Evolutionary conservation across 2,797 vertebrate genomes (phyloP).

Genomic region (Neoniphon sammara): DNA sequence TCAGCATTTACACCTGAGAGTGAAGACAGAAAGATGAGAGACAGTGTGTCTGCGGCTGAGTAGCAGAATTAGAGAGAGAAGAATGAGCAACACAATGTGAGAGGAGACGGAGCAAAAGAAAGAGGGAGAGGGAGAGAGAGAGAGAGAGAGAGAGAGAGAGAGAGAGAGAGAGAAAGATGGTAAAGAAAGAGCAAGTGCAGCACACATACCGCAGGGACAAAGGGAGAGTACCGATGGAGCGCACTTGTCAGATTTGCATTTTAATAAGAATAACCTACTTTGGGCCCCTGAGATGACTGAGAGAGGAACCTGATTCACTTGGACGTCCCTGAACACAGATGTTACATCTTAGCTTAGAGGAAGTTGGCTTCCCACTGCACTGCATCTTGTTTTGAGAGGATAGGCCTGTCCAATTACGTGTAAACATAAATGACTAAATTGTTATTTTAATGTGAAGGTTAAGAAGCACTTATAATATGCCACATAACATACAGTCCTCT

Average conservation of each 20-base stretch:
- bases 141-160: conserved; percentile 15
- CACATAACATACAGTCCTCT: conserved; percentile 14
- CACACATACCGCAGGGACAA: conserved; percentile 52
- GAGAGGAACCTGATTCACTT: conserved; percentile 55
- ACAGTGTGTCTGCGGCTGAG: conserved; percentile 18
- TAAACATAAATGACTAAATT: conserved; percentile 29
- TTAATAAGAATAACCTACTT: conserved; percentile 75
- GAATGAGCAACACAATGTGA: conserved; percentile 28
- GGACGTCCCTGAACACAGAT: conserved; percentile 47
- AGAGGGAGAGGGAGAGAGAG: conserved; percentile 16
- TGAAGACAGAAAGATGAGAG: conserved; percentile 59
- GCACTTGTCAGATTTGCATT: conserved; percentile 75
- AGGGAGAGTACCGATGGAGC: conserved; percentile 53
- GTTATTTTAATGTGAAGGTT: conserved; percentile 42
- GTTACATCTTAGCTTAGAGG: conserved; percentile 21
- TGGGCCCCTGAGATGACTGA: conserved; percentile 55
- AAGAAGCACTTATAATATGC: conserved; percentile 14
- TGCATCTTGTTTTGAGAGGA: conserved; percentile 26
- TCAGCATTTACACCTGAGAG: conserved; percentile 77
- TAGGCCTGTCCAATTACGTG: conserved; percentile 44
- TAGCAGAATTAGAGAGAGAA: conserved; percentile 46
- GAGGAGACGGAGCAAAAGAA: background rate
- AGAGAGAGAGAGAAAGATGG: conserved; percentile 25
- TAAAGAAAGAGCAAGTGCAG: conserved; percentile 28
- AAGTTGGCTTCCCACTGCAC: conserved; percentile 16